Evolutionary conservation across 1,140 invertebrate species (phyloP).

Genomic region (Lerema accius): DNA sequence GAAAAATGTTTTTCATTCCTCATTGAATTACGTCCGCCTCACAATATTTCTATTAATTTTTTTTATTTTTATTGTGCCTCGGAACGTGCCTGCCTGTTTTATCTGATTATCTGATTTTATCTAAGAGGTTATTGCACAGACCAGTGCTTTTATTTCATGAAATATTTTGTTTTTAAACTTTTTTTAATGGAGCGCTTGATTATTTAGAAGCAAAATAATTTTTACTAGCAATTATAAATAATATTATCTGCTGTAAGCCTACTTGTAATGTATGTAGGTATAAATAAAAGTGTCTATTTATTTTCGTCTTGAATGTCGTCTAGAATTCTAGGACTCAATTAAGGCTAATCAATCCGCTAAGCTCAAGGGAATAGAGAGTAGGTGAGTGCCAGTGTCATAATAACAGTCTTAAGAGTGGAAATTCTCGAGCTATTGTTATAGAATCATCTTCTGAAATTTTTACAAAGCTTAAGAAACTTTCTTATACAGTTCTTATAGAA

Average conservation of each 20-base stretch:
- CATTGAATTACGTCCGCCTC: conserved; percentile 69
- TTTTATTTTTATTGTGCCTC: conserved; percentile 67
- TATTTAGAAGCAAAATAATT: background rate
- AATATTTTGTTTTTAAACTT: background rate
- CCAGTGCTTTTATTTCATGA: conserved; percentile 23
- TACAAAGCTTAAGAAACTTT: too few relatives aligned
- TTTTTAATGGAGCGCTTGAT: background rate
- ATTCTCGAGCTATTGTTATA: too few relatives aligned
- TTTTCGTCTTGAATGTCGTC: too few relatives aligned
- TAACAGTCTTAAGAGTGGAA: too few relatives aligned
- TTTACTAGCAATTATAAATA: background rate
- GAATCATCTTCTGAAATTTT: too few relatives aligned
- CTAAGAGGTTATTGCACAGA: conserved; percentile 5
- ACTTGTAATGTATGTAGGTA: too few relatives aligned
- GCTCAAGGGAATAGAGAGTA: too few relatives aligned
- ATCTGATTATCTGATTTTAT: conserved; percentile 54
- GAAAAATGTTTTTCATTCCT: conserved; percentile 56
- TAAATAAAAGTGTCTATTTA: too few relatives aligned
- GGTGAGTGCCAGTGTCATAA: too few relatives aligned
- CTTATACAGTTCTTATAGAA: too few relatives aligned
- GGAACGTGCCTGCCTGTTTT: conserved; percentile 35
- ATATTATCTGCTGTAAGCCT: background rate
- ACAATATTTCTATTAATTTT: conserved; percentile 76
- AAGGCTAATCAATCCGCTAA: too few relatives aligned
- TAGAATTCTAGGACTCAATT: too few relatives aligned